These are phyloP conservation scores for Musca domestica DNA, from an alignment of 1,140 invertebrate genomes.

Conservation along the genomic window DNA sequence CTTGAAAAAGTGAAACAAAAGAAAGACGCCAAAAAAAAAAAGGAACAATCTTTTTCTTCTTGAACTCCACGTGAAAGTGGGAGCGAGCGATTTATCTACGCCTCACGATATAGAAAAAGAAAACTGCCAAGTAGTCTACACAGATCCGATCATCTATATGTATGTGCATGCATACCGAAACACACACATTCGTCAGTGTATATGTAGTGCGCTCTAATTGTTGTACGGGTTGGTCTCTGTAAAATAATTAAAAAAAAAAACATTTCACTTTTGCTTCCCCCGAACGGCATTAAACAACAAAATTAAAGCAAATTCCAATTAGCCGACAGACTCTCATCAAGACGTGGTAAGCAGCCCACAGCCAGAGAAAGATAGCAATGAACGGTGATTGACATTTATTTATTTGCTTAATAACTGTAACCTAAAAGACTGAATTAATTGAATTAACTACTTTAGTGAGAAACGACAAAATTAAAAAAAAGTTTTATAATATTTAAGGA, in stretches of 20 bases:
- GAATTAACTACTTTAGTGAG: slow-evolving; percentile 1
- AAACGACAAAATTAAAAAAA: neutral
- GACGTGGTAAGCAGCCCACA: too few relatives aligned
- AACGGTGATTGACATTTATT: neutral
- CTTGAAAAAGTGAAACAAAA: too few relatives aligned
- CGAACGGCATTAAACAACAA: too few relatives aligned
- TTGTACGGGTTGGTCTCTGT: too few relatives aligned
- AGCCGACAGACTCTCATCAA: too few relatives aligned
- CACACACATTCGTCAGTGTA: neutral
- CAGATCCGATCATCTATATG: neutral
- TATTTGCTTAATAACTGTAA: slow-evolving; percentile 5
- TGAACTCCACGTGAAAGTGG: slow-evolving; percentile 19
- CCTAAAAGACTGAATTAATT: slow-evolving; percentile 17
- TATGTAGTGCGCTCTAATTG: neutral
- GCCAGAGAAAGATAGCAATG: too few relatives aligned
- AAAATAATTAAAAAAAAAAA: too few relatives aligned
- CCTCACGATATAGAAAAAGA: slow-evolving; percentile 21
- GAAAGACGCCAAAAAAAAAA: too few relatives aligned
- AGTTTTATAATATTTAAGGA: neutral
- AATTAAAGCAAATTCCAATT: too few relatives aligned
- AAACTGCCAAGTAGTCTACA: slow-evolving; percentile 6
- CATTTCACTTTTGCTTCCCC: too few relatives aligned
- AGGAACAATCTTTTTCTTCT: too few relatives aligned
- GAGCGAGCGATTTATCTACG: slow-evolving; percentile 10
- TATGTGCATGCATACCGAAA: too few relatives aligned